Base-by-base conservation (phyloP, 2,888 invertebrate species). In the Pristionchus japonicus region DNA sequence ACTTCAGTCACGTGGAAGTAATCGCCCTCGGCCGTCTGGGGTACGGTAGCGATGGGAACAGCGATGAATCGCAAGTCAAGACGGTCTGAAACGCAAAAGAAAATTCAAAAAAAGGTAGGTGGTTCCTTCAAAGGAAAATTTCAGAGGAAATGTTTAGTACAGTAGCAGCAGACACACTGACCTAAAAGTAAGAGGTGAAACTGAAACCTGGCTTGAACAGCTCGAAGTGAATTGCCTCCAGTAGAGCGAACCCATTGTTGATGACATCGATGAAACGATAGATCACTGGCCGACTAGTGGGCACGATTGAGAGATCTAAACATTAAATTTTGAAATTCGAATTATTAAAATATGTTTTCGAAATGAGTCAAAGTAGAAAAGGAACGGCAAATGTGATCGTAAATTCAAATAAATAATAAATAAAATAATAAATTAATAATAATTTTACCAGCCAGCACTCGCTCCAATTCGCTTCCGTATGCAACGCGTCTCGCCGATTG, bases 221-320 rank as follows among this genome's bases (percentile, higher is more conserved):
- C 49, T 80, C 80, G 23, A 80, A 80, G 31, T 80, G 80, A 13
- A 80, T 80, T 4, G 80, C 80, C 27, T 80, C 80, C 47, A 80
- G 47, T 0, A 80, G 43, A 13, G 27, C 80, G 31, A 49, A n/a
- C 27, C 52, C 23, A 17, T 27, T 13, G 49, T 80, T 47, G 80
- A 49, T 49, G 49, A 47, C 80, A 20, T 47, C 49, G 17, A 47
- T 49, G 80, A 31, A 80, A 17, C 80, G 80, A 27, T 80, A 80
- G 80, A 80, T 80, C 31, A 80, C 80, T 15, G 11, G 37, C 3
- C 64, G 64, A n/a, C n/a, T n/a, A n/a, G n/a, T n/a, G n/a, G n/a
- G n/a, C n/a, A n/a, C n/a, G n/a, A n/a, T n/a, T n/a, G n/a, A n/a
- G n/a, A n/a, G n/a, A n/a, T n/a, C n/a, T n/a, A n/a, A n/a, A n/a